phyloP scores from a whole-genome alignment of 2,797 vertebrate species.

The Steatocranus sp. region DNA sequence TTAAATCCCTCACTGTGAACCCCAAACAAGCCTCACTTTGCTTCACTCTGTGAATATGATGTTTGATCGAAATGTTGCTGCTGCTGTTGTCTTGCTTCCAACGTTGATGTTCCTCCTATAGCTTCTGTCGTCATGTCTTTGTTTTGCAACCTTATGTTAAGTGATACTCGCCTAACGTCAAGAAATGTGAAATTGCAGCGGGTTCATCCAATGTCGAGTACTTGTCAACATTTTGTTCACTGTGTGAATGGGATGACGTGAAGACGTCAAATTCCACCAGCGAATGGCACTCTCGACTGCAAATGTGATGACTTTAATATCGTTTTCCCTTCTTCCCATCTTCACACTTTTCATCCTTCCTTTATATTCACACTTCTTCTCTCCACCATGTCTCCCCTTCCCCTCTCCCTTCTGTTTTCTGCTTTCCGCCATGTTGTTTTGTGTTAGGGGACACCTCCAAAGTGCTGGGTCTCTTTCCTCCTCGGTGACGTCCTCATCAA shows the following conservation, averaged over 20 bases:
- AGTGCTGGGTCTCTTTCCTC: constrained; percentile 82
- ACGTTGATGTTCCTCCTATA: neutral
- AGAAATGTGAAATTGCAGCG: neutral
- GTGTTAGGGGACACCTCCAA: constrained; percentile 81
- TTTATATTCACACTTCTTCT: constrained; percentile 6
- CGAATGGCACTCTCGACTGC: neutral
- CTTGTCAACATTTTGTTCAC: neutral
- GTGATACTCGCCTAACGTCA: neutral
- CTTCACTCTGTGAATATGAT: constrained; percentile 4
- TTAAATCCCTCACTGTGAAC: neutral
- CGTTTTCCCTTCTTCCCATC: neutral
- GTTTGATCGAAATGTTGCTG: neutral
- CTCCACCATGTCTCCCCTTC: neutral
- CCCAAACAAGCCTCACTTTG: neutral
- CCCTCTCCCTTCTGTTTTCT: neutral
- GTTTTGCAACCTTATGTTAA: neutral
- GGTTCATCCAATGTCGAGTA: neutral
- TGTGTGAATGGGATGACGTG: neutral
- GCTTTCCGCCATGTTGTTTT: neutral
- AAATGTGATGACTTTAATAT: neutral
- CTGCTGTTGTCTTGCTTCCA: neutral
- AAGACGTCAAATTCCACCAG: neutral
- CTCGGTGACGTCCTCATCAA: constrained; percentile 78
- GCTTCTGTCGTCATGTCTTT: neutral
- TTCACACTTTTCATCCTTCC: neutral